phyloP scores from a whole-genome alignment of 23 tunicate species.

The Clavelina lepadiformis region DNA sequence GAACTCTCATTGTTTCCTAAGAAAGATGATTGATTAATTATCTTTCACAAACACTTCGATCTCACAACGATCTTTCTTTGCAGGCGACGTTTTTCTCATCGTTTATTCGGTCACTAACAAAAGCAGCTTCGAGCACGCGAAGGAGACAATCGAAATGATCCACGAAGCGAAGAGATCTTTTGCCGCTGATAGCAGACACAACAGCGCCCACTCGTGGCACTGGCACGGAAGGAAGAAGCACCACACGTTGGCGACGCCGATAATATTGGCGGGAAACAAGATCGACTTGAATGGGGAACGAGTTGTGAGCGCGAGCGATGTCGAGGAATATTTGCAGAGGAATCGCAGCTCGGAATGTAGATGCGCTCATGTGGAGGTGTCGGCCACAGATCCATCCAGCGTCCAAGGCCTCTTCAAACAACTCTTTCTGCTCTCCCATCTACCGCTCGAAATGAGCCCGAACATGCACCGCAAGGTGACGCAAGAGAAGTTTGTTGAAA shows the following conservation, averaged over 20 bases:
- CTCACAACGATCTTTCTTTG: background rate
- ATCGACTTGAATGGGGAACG: constrained; percentile 32
- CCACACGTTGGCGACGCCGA: constrained; percentile 12
- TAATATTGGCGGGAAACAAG: constrained; percentile 62
- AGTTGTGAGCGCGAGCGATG: constrained; percentile 8
- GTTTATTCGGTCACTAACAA: constrained; percentile 47
- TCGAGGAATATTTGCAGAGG: constrained; percentile 33
- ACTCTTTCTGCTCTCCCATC: constrained; percentile 43
- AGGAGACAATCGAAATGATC: constrained; percentile 36
- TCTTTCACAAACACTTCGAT: background rate
- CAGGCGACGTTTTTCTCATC: constrained; percentile 66
- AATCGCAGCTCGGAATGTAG: constrained; percentile 2
- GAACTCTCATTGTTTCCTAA: too few species aligned
- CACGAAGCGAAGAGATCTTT: constrained; percentile 30
- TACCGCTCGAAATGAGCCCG: constrained; percentile 74
- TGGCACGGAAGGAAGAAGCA: constrained; percentile 17
- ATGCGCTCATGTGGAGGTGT: constrained; percentile 40
- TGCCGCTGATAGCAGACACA: constrained; percentile 9
- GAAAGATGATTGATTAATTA: background rate
- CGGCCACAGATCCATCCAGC: constrained; percentile 48
- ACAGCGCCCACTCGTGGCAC: background rate
- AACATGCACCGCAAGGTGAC: constrained; percentile 82
- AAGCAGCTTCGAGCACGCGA: constrained; percentile 56
- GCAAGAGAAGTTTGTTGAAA: constrained; percentile 19
- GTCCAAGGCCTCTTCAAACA: constrained; percentile 52